These are phyloP conservation scores for Megalops atlanticus DNA, from an alignment of 2,113 vertebrate species.

Conservation along the genomic window DNA sequence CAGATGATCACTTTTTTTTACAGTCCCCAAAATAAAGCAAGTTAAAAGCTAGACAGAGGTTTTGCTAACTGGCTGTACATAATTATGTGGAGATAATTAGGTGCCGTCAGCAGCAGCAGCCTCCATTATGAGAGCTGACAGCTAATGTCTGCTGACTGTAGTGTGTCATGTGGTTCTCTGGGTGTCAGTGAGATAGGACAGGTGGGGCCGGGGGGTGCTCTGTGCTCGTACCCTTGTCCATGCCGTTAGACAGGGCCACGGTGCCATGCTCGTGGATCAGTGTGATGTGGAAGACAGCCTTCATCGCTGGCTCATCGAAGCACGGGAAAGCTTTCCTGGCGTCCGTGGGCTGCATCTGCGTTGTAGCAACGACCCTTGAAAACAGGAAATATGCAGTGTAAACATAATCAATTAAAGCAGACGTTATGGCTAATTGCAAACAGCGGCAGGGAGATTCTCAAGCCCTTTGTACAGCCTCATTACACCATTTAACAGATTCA, in stretches of 20 bases:
- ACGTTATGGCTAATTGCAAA: no score
- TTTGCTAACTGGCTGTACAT: no score
- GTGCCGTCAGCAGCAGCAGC: background rate
- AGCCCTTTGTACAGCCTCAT: no score
- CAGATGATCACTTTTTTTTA: no score
- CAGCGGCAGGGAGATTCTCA: no score
- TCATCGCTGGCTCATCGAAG: conserved; percentile 87
- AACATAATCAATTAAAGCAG: background rate
- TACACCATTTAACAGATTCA: no score
- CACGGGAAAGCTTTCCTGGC: conserved; percentile 90
- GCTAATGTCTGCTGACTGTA: background rate
- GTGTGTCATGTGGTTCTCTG: background rate
- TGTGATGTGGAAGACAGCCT: conserved; percentile 78
- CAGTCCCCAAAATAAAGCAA: no score
- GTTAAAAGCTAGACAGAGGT: no score
- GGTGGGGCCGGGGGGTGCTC: no score
- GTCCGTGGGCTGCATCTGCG: conserved; percentile 84
- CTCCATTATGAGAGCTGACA: background rate
- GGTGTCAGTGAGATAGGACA: no score
- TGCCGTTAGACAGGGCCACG: conserved; percentile 82
- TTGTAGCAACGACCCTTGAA: conserved; percentile 82
- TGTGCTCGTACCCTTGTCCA: conserved; percentile 61
- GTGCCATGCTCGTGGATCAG: conserved; percentile 63
- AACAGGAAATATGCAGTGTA: conserved; percentile 11
- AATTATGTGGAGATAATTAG: background rate